Percentiles rank a stretch among this genome's conserved stretches.
Evolutionary conservation across 1,140 invertebrate genomes (phyloP).

Genomic region (Rhagoletis pomonella): DNA sequence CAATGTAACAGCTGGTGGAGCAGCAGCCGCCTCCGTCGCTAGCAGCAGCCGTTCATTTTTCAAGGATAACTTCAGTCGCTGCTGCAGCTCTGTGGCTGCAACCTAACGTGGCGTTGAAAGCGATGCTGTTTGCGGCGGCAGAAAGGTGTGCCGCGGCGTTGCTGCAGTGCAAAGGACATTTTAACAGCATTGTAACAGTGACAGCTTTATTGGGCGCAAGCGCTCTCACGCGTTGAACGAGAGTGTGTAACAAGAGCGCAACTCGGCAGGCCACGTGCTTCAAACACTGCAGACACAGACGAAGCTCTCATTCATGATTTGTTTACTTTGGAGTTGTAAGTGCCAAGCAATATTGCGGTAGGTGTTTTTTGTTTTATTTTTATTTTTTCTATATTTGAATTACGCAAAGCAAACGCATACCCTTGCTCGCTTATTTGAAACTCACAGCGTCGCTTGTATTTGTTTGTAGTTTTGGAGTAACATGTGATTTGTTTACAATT

Average conservation of each 20-base stretch:
- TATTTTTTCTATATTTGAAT: neutral
- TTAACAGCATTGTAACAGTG: slow-evolving; percentile 2
- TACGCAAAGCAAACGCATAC: too few relatives aligned
- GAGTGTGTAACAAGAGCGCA: neutral
- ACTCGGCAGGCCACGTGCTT: slow-evolving; percentile 16
- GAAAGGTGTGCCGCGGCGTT: slow-evolving; percentile 48
- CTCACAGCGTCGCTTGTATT: neutral
- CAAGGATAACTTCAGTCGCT: slow-evolving; percentile 46
- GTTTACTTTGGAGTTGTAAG: slow-evolving; percentile 47
- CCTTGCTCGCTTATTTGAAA: too few relatives aligned
- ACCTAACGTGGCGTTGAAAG: neutral
- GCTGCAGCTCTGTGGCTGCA: neutral
- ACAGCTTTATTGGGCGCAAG: neutral
- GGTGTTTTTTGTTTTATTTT: neutral
- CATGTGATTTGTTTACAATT: slow-evolving; percentile 39
- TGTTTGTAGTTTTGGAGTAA: neutral
- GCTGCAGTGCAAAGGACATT: slow-evolving; percentile 39
- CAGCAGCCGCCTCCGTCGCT: neutral
- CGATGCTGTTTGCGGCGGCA: neutral
- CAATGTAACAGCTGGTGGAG: neutral
- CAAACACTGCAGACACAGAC: slow-evolving; percentile 21
- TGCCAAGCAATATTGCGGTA: neutral
- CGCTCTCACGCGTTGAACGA: neutral
- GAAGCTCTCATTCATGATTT: slow-evolving; percentile 32
- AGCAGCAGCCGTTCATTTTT: slow-evolving; percentile 2